A percentile compares a stretch with the other conserved stretches of the same genome.
Evolutionary conservation across 1,140 invertebrate genomes (phyloP).

Genomic region (Drosophila guanche): DNA sequence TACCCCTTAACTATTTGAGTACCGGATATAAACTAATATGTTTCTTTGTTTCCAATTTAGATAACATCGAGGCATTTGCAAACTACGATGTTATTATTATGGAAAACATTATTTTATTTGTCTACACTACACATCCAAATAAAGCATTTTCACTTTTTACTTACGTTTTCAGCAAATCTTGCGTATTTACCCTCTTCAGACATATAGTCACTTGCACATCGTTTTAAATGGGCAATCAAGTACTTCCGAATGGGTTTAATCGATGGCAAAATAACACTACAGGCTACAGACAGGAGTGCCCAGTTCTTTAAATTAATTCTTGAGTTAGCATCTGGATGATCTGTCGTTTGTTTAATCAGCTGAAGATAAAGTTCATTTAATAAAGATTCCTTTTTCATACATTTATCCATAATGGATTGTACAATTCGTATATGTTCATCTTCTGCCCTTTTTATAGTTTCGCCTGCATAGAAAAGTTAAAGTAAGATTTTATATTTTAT

Average conservation of each 20-base stretch:
- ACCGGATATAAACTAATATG: too few species aligned
- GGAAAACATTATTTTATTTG: too few species aligned
- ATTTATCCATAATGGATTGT: slow-evolving; percentile 94
- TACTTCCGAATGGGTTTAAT: slow-evolving; percentile 93
- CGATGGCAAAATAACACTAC: slow-evolving; percentile 93
- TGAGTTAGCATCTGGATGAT: slow-evolving; percentile 95
- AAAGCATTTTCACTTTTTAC: not conserved
- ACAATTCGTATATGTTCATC: slow-evolving; percentile 95
- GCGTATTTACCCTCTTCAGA: slow-evolving; percentile 98
- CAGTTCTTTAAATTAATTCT: slow-evolving; percentile 94
- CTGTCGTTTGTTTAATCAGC: slow-evolving; percentile 95
- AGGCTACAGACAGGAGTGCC: slow-evolving; percentile 94
- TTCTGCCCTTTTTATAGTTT: slow-evolving; percentile 85
- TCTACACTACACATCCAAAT: too few species aligned
- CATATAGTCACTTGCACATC: slow-evolving; percentile 94
- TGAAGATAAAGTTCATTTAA: slow-evolving; percentile 96
- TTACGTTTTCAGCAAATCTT: slow-evolving; percentile 94
- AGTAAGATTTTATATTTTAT: not conserved
- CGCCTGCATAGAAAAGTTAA: slow-evolving; percentile 46
- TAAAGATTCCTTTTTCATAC: slow-evolving; percentile 94
- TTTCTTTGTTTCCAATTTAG: too few species aligned
- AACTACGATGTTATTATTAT: too few species aligned
- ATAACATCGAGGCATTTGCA: too few species aligned
- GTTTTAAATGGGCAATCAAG: slow-evolving; percentile 94
- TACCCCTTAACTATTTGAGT: too few species aligned